Evolutionary conservation across 2,888 invertebrate genomes (phyloP), one percentile per base, ranked within the genome.

Genomic region (Scaptomyza caliginosa): DNA sequence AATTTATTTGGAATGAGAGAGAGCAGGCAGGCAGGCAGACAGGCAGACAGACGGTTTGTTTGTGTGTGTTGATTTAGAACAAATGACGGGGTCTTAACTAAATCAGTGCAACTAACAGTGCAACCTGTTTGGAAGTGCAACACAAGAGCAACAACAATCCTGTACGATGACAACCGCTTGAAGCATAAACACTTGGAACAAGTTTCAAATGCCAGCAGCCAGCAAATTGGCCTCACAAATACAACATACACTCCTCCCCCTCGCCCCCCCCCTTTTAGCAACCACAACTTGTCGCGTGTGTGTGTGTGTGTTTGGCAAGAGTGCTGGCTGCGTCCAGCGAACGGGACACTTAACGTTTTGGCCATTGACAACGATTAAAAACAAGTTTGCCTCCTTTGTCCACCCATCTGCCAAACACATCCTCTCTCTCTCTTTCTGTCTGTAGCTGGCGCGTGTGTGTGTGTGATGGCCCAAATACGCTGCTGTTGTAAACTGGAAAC

Each of bases 331-430:
- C 11, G 45, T 45, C 45, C 57, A 55, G 28, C 13, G 50, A 88
- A 88, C 86, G 86, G 86, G 84, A 84, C 86, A 86, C 86, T 83
- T 77, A 80, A 80, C 83, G 88, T 88, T 87, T 82, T 82, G 83
- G 86, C 81, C 78, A 83, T 83, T 83, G 83, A 88, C 83, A 83
- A 80, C 83, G 88, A 83, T 83, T 83, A 83, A 88, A 84, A 84
- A 84, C 83, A 62, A 80, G 83, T 84, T 84, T 83, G 34, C 59
- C 39, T 17, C 17, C 17, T 19, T 8, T 32, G 10, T 30, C 32
- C 32, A 32, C 32, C 32, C 32, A 32, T 32, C 26, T 28, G 28
- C 34, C 34, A 34, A 34, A 8, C 16, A n/a, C n/a, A 26, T 11
- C 26, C 17, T 8, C 26, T 1, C 28, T 3, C 13, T 32, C 32